Conservation (phyloP, 2,888 invertebrate species). For the Empis stercorea region DNA sequence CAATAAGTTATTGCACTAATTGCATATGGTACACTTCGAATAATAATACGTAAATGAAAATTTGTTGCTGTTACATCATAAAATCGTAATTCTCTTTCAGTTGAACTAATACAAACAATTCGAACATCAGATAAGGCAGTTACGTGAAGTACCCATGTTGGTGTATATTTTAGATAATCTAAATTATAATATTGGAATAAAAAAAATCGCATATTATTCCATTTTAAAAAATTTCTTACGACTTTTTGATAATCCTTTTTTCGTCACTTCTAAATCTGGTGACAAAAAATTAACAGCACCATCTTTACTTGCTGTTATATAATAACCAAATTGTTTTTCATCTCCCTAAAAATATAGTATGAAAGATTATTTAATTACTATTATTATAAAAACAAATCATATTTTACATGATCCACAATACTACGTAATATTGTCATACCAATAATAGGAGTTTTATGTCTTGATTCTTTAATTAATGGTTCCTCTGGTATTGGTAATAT, state of each 20-base stretch:
- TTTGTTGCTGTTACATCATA: conserved; percentile 65
- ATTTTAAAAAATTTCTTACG: conserved; percentile 35
- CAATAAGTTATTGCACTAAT: conserved; percentile 29
- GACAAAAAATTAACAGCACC: conserved; percentile 70
- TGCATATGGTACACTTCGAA: conserved; percentile 43
- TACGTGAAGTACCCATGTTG: conserved; percentile 63
- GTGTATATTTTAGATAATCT: conserved; percentile 47
- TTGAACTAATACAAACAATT: conserved; percentile 62
- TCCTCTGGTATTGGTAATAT: conserved; percentile 48
- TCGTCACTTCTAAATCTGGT: conserved; percentile 50
- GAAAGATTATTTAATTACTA: too few relatives aligned
- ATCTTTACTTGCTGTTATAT: conserved; percentile 62
- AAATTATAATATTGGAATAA: not conserved
- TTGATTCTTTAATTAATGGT: conserved; percentile 47
- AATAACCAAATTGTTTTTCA: conserved; percentile 41
- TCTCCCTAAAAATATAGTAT: too few relatives aligned
- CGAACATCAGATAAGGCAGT: conserved; percentile 63
- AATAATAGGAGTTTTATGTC: conserved; percentile 46
- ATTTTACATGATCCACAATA: too few relatives aligned
- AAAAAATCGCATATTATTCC: too few relatives aligned
- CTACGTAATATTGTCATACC: not conserved
- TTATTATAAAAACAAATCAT: too few relatives aligned
- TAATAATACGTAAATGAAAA: conserved; percentile 56
- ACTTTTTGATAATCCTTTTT: conserved; percentile 49
- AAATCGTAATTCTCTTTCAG: conserved; percentile 65